These are phyloP conservation scores for Bradysia coprophila DNA, from an alignment of 1,140 invertebrate genomes.

Conservation along the genomic window DNA sequence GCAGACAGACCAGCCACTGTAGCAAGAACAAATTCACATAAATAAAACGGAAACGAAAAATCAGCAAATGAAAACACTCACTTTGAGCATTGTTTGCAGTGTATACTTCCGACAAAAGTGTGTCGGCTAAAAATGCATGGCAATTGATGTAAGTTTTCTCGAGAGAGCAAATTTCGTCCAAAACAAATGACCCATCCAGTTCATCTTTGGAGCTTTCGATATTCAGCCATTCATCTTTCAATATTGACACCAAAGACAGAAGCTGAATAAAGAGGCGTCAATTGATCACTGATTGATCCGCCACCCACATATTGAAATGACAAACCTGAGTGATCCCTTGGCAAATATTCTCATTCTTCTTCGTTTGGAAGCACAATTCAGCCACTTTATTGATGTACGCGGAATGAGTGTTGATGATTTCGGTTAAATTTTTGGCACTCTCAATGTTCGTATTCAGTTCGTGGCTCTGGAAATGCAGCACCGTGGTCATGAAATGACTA, in stretches of 20 bases:
- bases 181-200: background rate
- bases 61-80: constrained; percentile 8
- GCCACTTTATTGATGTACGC: constrained; percentile 9
- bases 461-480: constrained; percentile 10
- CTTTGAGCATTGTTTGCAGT: constrained; percentile 12
- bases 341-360: constrained; percentile 8
- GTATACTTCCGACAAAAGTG: constrained; percentile 11
- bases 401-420: constrained; percentile 12
- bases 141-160: constrained; percentile 18
- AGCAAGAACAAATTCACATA: constrained; percentile 1
- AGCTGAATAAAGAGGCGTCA: constrained; percentile 3
- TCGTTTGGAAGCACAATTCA: constrained; percentile 12
- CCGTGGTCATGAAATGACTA: constrained; percentile 14
- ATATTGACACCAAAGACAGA: constrained; percentile 5
- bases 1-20: constrained; percentile 15
- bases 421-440: constrained; percentile 8
- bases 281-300: background rate
- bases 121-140: constrained; percentile 13
- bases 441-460: constrained; percentile 11
- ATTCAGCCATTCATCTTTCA: constrained; percentile 9
- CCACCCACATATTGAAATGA: constrained; percentile 1
- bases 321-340: constrained; percentile 13
- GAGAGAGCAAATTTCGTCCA: constrained; percentile 12
- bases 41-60: background rate
- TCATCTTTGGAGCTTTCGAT: constrained; percentile 8